Evolutionary conservation across 92 coral and sea anemone genomes (phyloP), one percentile per base, ranked within the genome.

Genomic region (Galaxea fascicularis): DNA sequence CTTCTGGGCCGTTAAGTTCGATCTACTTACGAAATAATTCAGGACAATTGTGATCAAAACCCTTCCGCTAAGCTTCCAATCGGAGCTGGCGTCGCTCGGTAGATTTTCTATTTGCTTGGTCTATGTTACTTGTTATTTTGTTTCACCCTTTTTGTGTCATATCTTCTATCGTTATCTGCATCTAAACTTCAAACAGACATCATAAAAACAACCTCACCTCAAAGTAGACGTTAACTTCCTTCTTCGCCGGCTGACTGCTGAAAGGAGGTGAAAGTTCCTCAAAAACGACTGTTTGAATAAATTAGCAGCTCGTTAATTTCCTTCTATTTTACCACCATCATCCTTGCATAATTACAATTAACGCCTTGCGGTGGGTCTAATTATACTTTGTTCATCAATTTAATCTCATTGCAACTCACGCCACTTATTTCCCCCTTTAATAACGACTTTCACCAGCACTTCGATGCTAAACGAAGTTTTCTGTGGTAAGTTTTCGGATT

Each of bases 201-300:
- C 26, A 11, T 5, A 46, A 5, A 77, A 63, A 77, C 4, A 56
- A 21, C 58, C 82, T 77, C 28, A 77, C 82, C 82, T 76, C 27
- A 14, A 30, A 39, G n/a, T 45, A 25, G 44, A 41, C 41, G 20
- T 26, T 25, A 47, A 75, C 60, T 77, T 62, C 71, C 72, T 59
- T 44, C 71, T 65, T 11, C n/a, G 65, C 18, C 28, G 29, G 30
- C 39, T 15, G 60, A 28, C 28, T 51, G 30, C 39, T 15, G 60
- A 66, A 49, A 79, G 26, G 56, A 17, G 56, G 82, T 65, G 29
- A 47, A 10, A 51, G 24, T 56, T 45, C 10, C 20, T n/a, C 49
- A 18, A 49, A 79, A 44, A 65, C 22, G 44, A 47, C 75, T 65
- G 21, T 79, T 51, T 79, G 84, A 79, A 79, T 79, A 79, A 66